Evolutionary conservation across 2,888 invertebrate species (phyloP).

Genomic region (Sminthurides aquaticus): DNA sequence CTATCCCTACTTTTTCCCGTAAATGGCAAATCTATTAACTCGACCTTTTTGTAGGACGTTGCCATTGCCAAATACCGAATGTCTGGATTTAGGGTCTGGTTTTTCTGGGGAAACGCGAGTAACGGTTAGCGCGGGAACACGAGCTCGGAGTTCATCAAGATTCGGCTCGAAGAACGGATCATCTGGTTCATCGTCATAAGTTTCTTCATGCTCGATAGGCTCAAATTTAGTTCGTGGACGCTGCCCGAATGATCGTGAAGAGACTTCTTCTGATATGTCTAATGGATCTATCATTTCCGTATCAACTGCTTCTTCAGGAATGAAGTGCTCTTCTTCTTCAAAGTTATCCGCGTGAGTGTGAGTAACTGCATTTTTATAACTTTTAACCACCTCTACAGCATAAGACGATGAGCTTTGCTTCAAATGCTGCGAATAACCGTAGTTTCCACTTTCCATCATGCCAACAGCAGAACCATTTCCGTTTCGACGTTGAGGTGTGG

Average conservation of each 20-base stretch:
- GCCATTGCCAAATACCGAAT: slow-evolving; percentile 9
- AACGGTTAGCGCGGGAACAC: slow-evolving; percentile 6
- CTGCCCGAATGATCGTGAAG: neutral
- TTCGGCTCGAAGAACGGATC: slow-evolving; percentile 9
- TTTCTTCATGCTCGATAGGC: neutral
- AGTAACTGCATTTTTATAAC: too few species aligned
- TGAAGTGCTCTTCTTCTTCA: neutral
- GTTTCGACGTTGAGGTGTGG: neutral
- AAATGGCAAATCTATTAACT: slow-evolving; percentile 13
- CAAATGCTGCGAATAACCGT: neutral
- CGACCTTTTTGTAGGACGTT: slow-evolving; percentile 6
- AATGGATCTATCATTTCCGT: neutral
- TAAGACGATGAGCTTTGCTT: too few species aligned
- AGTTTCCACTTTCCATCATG: neutral
- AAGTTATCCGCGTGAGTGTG: neutral
- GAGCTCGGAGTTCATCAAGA: slow-evolving; percentile 1
- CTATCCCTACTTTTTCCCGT: slow-evolving; percentile 12
- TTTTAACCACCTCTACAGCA: too few species aligned
- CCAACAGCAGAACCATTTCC: neutral
- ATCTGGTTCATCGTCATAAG: neutral
- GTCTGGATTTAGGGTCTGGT: neutral
- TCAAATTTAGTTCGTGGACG: neutral
- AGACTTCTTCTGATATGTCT: neutral
- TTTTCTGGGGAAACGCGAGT: neutral
- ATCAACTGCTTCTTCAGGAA: neutral